Evolutionary conservation across 2,888 invertebrate genomes (phyloP), one percentile per base, ranked within the genome.

Genomic region (Ennomos erosarius): DNA sequence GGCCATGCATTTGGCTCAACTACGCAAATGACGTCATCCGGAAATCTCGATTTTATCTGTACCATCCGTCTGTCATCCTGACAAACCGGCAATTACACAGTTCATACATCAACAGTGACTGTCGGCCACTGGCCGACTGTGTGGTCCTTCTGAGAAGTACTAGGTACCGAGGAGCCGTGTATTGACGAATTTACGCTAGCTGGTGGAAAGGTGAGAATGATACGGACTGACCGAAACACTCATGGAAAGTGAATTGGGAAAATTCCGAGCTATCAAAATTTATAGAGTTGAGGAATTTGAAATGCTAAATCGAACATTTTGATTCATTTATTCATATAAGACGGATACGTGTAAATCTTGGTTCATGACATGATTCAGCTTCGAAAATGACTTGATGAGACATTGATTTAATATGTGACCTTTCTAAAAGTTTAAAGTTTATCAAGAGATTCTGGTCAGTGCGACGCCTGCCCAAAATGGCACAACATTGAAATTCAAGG

Each of bases 131-230:
- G 26, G 26, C 26, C 26, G n/a, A 37, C 56, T 58, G 65, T 68
- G 67, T 67, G 67, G 67, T 67, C 67, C 55, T 68, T 60, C 56
- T 34, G n/a, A 43, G 66, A 66, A 62, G 26, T 40, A 39, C 12
- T 9, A n/a, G n/a, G n/a, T n/a, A 26, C 37, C 37, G 55, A 39
- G 52, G 47, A 36, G 10, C 12, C 33, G 9, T 10, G 33, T 10
- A 36, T 36, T 40, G 44, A 48, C 42, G 33, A 46, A 36, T 42
- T 42, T 16, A 35, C 45, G 13, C 50, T 39, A 33, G 9, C 5
- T 36, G 35, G 10, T 36, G 49, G 46, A 40, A 26, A n/a, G n/a
- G 8, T 38, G 12, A 9, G 37, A 13, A 10, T 4, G 10, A 9
- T 26, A 26, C n/a, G 13, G 40, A 42, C 16, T 16, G 16, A 16